Evolutionary conservation across 92 coral and sea anemone genomes (phyloP).

Genomic region (Porites evermanni): DNA sequence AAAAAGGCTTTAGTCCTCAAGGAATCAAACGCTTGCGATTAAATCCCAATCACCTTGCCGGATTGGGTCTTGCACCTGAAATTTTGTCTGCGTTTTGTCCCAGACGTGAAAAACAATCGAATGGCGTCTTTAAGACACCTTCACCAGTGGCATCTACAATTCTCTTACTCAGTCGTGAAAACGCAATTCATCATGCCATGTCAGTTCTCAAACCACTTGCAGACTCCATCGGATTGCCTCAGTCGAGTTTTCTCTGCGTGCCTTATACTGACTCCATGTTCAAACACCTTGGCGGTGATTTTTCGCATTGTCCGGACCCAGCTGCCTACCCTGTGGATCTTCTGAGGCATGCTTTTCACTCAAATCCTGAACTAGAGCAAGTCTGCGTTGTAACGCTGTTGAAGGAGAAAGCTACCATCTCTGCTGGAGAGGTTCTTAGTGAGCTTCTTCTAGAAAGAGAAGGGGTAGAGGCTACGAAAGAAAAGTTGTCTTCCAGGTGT

Average conservation of each 20-base stretch:
- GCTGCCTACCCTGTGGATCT: constrained; percentile 78
- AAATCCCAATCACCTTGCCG: constrained; percentile 63
- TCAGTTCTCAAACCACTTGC: constrained; percentile 66
- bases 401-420: constrained; percentile 76
- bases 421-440: constrained; percentile 70
- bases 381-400: constrained; percentile 87
- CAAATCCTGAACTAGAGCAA: constrained; percentile 95
- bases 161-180: constrained; percentile 80
- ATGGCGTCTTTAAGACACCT: neutral
- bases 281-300: constrained; percentile 75
- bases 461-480: constrained; percentile 7
- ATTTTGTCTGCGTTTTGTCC: constrained; percentile 86
- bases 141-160: constrained; percentile 73
- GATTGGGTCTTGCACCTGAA: constrained; percentile 80
- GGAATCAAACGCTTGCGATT: constrained; percentile 81
- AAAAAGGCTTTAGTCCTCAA: constrained; percentile 78
- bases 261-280: constrained; percentile 78
- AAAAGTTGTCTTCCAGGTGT: constrained; percentile 9
- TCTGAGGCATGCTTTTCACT: constrained; percentile 82
- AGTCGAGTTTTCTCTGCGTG: constrained; percentile 69
- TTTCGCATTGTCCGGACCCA: constrained; percentile 72
- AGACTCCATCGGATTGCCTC: constrained; percentile 7
- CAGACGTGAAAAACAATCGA: constrained; percentile 29
- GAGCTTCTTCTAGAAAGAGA: constrained; percentile 57
- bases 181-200: constrained; percentile 80